Evolutionary conservation across 2,888 invertebrate genomes (phyloP).

Genomic region (Geotrupes spiniger): DNA sequence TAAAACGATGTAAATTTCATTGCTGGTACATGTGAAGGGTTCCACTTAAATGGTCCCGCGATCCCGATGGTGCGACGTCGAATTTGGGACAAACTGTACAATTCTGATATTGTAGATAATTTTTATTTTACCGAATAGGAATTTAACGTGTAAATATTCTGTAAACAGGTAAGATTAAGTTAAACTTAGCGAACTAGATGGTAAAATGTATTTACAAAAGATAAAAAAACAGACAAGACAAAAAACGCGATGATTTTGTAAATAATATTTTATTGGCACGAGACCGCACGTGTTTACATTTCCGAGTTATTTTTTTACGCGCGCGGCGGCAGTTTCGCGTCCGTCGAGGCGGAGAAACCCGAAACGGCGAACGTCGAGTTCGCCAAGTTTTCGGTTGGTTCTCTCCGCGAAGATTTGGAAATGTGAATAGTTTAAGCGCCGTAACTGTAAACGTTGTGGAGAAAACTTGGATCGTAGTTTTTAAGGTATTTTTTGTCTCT

Average conservation of each 20-base stretch:
- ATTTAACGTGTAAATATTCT: slow-evolving; percentile 12
- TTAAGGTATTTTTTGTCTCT: slow-evolving; percentile 12
- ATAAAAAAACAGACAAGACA: too few species aligned
- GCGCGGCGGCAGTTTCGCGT: not conserved
- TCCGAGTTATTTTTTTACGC: slow-evolving; percentile 9
- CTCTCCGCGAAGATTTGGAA: slow-evolving; percentile 11
- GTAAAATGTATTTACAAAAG: slow-evolving; percentile 6
- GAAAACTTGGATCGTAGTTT: slow-evolving; percentile 21
- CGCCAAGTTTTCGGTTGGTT: not conserved
- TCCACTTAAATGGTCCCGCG: too few species aligned
- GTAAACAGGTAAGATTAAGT: slow-evolving; percentile 3
- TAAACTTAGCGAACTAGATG: not conserved
- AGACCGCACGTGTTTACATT: slow-evolving; percentile 20
- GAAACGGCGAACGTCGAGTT: not conserved
- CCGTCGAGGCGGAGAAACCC: not conserved
- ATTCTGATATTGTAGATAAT: slow-evolving; percentile 4
- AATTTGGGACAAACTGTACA: too few species aligned
- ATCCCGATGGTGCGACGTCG: not conserved
- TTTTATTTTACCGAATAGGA: slow-evolving; percentile 1
- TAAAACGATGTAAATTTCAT: too few species aligned
- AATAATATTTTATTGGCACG: not conserved
- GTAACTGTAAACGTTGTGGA: too few species aligned
- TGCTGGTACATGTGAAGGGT: too few species aligned
- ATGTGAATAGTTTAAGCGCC: slow-evolving; percentile 22
- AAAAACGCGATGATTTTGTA: too few species aligned